These are phyloP conservation scores for Aphelinus certus DNA, from an alignment of 1,140 invertebrate genomes.

Conservation along the genomic window DNA sequence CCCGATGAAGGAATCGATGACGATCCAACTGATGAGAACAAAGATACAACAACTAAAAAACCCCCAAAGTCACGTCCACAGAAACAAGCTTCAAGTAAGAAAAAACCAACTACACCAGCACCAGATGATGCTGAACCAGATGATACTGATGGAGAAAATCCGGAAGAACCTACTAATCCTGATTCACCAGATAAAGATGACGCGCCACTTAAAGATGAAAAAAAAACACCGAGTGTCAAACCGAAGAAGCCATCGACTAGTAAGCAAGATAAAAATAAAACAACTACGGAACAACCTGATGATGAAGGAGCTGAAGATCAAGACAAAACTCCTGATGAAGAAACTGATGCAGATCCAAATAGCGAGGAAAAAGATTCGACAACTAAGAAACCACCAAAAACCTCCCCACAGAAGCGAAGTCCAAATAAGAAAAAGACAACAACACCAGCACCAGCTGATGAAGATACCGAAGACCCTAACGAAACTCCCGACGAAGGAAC, in stretches of 20 bases:
- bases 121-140: conserved; percentile 3
- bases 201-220: not conserved
- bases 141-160: not conserved
- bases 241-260: not conserved
- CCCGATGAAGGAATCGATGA: not conserved
- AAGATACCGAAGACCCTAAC: not conserved
- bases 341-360: not conserved
- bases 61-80: not conserved
- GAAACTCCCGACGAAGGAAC: not conserved
- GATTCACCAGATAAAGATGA: not conserved
- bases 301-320: not conserved
- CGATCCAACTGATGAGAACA: not conserved
- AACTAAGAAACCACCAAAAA: not conserved
- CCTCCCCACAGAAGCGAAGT: no score
- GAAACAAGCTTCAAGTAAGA: not conserved
- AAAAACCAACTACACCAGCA: not conserved
- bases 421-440: not conserved
- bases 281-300: not conserved
- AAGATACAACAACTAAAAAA: conserved; percentile 1
- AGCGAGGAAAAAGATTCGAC: not conserved
- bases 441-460: no score
- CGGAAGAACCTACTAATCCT: not conserved
- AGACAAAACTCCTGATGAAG: not conserved
- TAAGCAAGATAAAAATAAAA: no score
- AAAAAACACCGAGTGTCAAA: not conserved